phyloP scores from a whole-genome alignment of 2,797 vertebrate species.

The Schizothorax lantsangensis region DNA sequence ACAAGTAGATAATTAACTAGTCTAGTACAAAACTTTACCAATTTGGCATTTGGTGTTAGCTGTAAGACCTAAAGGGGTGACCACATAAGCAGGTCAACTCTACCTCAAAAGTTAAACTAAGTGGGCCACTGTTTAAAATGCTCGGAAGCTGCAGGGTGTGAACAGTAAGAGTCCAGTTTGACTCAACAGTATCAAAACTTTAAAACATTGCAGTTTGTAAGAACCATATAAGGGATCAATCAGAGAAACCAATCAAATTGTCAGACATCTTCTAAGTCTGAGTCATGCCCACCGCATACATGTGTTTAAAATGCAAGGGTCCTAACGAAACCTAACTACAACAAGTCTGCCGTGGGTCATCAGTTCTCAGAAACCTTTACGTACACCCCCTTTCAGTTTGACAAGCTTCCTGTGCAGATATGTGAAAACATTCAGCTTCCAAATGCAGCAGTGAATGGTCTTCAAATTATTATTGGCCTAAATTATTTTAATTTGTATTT shows the following conservation, averaged over 20 bases:
- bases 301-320: not conserved
- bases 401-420: not conserved
- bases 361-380: conserved; percentile 36
- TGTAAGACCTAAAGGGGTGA: not conserved
- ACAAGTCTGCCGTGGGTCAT: not conserved
- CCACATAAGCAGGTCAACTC: conserved; percentile 24
- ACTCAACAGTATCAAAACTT: conserved; percentile 24
- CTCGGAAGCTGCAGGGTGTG: not conserved
- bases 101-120: conserved; percentile 30
- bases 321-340: not conserved
- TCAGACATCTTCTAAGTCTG: not conserved
- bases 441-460: not conserved
- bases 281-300: conserved; percentile 8
- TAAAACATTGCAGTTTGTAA: not conserved
- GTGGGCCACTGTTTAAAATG: conserved; percentile 33
- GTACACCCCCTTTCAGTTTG: conserved; percentile 6
- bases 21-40: not conserved
- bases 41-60: conserved; percentile 7
- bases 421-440: not conserved
- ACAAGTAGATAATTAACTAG: not conserved
- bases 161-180: conserved; percentile 3
- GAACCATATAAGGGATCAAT: not conserved
- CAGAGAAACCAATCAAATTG: not conserved
- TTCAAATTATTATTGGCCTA: not conserved
- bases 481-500: not conserved